Evolutionary conservation across 2,113 vertebrate species (phyloP), one percentile per base, ranked within the genome.

Genomic region (Cyrtonyx montezumae): DNA sequence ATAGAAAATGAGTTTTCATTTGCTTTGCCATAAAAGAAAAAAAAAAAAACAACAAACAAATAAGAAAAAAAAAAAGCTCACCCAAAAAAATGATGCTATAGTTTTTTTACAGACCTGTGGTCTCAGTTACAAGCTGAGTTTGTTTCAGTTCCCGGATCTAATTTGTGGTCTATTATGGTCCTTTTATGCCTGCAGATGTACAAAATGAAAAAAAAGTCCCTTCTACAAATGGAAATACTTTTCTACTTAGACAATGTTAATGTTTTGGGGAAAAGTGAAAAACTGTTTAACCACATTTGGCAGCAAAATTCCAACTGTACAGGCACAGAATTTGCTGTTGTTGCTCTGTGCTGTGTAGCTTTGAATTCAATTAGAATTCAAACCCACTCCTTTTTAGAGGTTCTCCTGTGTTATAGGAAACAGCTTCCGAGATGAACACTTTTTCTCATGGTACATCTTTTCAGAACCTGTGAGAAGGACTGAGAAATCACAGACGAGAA

Each of bases 1-100:
- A 97, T 96, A 96, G 91, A 94, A 97, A 96, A 95, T 95, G 87
- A 93, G 89, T 96, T 97, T 97, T 95, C 87, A 95, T 95, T 96
- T 94, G 70, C 91, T 97, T 96, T 94, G 91, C 79, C 88, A 75
- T 95, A 76, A 94, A 96, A 96, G 79, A 95, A 93, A 84, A 67
- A 91, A 77, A 91, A 93, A 91, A 79, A 73, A 28, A 85, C 68
- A 91, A 59, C 91, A 95, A 96, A 96, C 90, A 96, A 96, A 94
- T 67, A 92, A 94, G 70, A 75, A 91, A 92, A 93, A 62, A 76
- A 53, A 53, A 53, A 53, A 56, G 11, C 70, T 95, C 55, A 58
- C 89, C 67, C 81, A 75, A 93, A 96, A 95, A 91, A 95, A 91
- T 68, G 82, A 95, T 92, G 90, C 81, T 89, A 49, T 92, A 86